Conservation (phyloP, 2,797 vertebrate species). For the Antrozous pallidus region DNA sequence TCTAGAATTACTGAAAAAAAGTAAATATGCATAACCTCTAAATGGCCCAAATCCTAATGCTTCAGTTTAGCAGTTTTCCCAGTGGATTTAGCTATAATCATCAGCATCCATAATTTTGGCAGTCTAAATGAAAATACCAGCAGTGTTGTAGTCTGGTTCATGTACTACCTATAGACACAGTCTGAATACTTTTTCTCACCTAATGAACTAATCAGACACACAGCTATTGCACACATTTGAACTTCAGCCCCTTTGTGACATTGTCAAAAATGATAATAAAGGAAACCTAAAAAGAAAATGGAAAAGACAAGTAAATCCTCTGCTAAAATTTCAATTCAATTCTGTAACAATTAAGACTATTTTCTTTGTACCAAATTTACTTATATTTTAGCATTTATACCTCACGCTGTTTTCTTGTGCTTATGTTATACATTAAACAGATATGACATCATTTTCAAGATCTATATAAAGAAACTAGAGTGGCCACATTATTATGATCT, state of each 20-base stretch:
- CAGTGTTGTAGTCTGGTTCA: background rate
- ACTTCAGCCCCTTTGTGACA: background rate
- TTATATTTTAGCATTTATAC: background rate
- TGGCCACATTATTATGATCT: too few relatives aligned
- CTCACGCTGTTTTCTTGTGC: background rate
- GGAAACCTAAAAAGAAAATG: background rate
- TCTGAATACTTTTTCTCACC: slow-evolving; percentile 13
- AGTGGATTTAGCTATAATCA: background rate
- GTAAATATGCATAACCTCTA: background rate
- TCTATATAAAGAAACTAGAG: background rate
- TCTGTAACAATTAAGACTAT: background rate
- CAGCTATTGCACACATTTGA: slow-evolving; percentile 32
- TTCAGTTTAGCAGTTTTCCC: slow-evolving; percentile 11
- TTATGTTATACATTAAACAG: background rate
- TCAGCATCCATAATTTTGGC: slow-evolving; percentile 30
- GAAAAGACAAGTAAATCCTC: background rate
- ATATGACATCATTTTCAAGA: background rate
- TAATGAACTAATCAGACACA: slow-evolving; percentile 11
- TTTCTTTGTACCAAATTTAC: slow-evolving; percentile 1
- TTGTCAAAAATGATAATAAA: background rate
- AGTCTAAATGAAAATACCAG: slow-evolving; percentile 32
- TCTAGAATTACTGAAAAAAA: slow-evolving; percentile 1
- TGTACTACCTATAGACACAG: background rate
- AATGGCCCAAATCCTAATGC: slow-evolving; percentile 4
- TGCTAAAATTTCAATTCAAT: background rate